Base-by-base conservation (phyloP, 2,113 vertebrate species). In the Sander lucioperca region DNA sequence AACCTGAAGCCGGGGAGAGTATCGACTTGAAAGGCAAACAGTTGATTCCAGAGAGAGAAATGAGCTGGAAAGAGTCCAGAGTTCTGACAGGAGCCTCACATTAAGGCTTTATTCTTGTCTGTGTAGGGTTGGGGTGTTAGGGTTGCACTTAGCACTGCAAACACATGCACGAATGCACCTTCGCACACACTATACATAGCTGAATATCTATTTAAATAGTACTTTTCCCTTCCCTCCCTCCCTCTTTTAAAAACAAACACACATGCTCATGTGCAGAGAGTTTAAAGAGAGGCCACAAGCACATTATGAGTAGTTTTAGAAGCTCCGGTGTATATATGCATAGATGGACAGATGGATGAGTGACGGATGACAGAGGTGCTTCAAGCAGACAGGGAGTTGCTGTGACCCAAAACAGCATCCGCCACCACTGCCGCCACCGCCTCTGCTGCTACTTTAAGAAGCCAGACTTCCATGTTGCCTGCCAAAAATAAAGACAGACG, bases 401-500 rank as follows among this genome's bases (percentile, higher is more conserved):
- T 72, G 50, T 77, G 74, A 82, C 75, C 83, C 77, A 81, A 89
- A 92, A 88, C 63, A 45, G 70, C 47, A 58, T 67, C 74, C 14
- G 4, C 79, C 68, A 11, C 51, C 56, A 9, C 64, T 45, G 1
- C 79, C 14, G 2, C 67, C 19, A 4, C 36, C n/a, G 4, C 67
- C 48, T 15, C 80, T 30, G 74, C 61, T 51, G 47, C 83, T 76
- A 47, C 69, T 87, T 86, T 82, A 83, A 88, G 73, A 88, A 82
- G 51, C 62, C 75, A 88, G 80, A 76, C 75, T 77, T 92, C 87
- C 78, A 75, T 6, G 51, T 79, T 39, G 59, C 25, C 61, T 62
- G 57, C 86, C 85, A 86, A 86, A 86, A 90, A 86, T 86, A 91
- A 74, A 77, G 43, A 48, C n/a, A 47, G 33, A 45, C 61, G 58